Evolutionary conservation across 2,113 vertebrate species (phyloP).

Genomic region (Neotragus moschatus): DNA sequence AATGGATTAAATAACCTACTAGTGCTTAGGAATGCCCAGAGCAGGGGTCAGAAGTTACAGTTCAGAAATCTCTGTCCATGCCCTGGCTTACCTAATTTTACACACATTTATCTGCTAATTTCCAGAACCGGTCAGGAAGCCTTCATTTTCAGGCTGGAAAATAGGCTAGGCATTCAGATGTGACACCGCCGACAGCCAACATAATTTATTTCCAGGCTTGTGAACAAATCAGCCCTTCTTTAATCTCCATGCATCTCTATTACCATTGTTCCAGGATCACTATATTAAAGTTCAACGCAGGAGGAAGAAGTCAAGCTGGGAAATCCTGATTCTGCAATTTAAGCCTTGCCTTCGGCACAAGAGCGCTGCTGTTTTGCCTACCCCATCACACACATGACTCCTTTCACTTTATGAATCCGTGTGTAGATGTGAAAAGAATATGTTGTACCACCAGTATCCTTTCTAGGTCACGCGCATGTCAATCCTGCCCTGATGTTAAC

Average conservation of each 20-base stretch:
- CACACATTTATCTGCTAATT: not conserved
- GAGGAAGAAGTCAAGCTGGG: not conserved
- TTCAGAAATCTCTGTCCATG: not conserved
- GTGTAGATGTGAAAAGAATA: not conserved
- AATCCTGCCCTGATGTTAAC: not conserved
- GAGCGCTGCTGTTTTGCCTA: not conserved
- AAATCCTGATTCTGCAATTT: not conserved
- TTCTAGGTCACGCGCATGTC: not conserved
- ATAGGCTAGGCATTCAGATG: not conserved
- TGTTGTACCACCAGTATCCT: fast-evolving
- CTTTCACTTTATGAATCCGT: not conserved
- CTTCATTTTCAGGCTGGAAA: not conserved
- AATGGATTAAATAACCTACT: not conserved
- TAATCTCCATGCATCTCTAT: not conserved
- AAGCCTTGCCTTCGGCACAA: not conserved
- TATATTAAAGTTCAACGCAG: not conserved
- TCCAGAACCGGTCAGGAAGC: not conserved
- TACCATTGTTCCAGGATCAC: not conserved
- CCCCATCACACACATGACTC: not conserved
- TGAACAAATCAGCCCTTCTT: not conserved
- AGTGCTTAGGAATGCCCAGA: not conserved
- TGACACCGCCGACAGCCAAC: not conserved
- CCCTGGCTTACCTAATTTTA: not conserved
- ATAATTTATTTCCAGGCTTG: not conserved
- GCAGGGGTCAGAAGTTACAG: not conserved